Evolutionary conservation across 1,140 invertebrate genomes (phyloP), one percentile per base, ranked within the genome.

Genomic region (Drosophila kikkawai): DNA sequence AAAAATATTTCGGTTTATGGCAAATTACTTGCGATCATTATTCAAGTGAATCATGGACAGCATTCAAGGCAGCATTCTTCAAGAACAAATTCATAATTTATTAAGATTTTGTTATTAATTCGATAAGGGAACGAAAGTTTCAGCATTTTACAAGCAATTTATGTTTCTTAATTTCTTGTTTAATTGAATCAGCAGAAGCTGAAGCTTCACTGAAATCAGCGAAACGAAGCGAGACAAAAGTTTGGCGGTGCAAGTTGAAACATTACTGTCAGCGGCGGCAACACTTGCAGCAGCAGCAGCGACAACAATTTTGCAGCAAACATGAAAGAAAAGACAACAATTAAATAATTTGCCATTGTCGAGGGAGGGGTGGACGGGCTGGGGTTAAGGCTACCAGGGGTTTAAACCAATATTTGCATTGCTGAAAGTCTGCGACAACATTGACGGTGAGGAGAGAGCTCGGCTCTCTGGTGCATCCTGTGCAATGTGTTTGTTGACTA

Each of bases 401-500:
- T 32, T 59, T 64, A 58, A 70, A 68, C 48, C 64, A 70, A 79
- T 79, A 79, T 79, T 79, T 79, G 75, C 59, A 58, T 55, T 79
- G 75, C 51, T 79, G 58, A 79, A 76, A 80, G 65, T 70, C 59
- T 71, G 59, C 58, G 64, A 81, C 59, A 80, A 76, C 66, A 71
- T 65, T 63, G 58, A 48, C 48, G 64, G 22, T n/a, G 60, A 29
- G 50, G n/a, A 13, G n/a, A 13, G 29, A 19, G 29, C 50, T 34
- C 48, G 15, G 3, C 65, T 36, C 19, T 15, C 19, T 19, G 19
- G 56, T 13, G 11, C 26, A 19, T 17, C 56, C 56, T 17, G 64
- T 59, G 64, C 66, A 51, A 50, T 59, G 75, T 78, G 66, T 68
- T 32, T 34, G 50, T 51, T 80, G 69, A 80, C 68, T 80, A 80